These are phyloP conservation scores for Paradoxurus hermaphroditus DNA, from an alignment of 2,113 vertebrate species.

Conservation along the genomic window DNA sequence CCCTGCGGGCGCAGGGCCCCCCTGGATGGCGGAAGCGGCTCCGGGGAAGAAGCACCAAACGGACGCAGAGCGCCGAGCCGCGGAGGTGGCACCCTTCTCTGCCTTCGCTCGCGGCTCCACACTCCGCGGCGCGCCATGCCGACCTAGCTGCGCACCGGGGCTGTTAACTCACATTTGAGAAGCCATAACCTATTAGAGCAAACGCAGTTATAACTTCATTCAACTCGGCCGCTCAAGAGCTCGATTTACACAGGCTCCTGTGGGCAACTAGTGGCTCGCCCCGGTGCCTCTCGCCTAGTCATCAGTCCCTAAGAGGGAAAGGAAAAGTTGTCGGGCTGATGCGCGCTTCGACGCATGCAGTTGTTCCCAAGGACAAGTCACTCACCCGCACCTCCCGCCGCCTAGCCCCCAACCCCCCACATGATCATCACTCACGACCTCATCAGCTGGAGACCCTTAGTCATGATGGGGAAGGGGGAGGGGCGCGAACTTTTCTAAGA, in stretches of 20 bases:
- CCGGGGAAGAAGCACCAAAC: not conserved
- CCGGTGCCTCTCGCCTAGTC: slow-evolving; percentile 65
- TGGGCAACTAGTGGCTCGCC: slow-evolving; percentile 75
- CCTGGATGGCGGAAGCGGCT: not conserved
- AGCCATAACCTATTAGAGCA: slow-evolving; percentile 60
- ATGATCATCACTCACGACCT: slow-evolving; percentile 66
- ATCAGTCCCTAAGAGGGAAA: slow-evolving; percentile 68
- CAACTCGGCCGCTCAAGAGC: slow-evolving; percentile 60
- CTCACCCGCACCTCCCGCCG: not conserved
- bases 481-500: slow-evolving; percentile 67
- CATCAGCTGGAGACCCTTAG: slow-evolving; percentile 74
- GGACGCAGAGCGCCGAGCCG: not conserved
- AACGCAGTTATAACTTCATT: slow-evolving; percentile 73
- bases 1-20: not conserved
- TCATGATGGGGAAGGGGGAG: slow-evolving; percentile 54
- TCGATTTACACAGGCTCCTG: slow-evolving; percentile 52
- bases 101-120: not conserved
- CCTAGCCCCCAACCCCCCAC: not conserved
- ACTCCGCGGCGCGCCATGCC: not conserved
- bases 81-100: not conserved
- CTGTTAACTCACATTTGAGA: slow-evolving; percentile 43
- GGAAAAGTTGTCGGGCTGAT: slow-evolving; percentile 66
- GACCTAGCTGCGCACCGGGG: slow-evolving; percentile 47
- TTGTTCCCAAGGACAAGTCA: slow-evolving; percentile 68
- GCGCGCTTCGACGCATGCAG: slow-evolving; percentile 56